Percentiles rank a stretch among this genome's conserved stretches.
phyloP scores from a whole-genome alignment of 2,888 invertebrate species.

The Thereva unica region DNA sequence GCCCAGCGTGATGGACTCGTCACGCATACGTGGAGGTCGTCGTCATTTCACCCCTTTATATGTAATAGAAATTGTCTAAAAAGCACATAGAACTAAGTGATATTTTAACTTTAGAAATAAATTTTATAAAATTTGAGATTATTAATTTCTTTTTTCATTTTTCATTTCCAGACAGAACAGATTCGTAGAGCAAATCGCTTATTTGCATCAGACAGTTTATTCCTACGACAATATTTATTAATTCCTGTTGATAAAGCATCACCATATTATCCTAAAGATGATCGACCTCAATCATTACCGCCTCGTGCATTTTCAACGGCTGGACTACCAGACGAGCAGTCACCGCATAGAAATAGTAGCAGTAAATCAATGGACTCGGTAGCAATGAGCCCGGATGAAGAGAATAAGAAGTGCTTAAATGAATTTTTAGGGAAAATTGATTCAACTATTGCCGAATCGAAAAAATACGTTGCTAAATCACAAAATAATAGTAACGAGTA shows the following conservation, averaged over 20 bases:
- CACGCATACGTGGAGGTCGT: too few species aligned
- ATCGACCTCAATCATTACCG: constrained; percentile 59
- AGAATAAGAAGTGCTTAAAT: constrained; percentile 74
- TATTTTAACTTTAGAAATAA: too few species aligned
- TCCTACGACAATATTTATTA: constrained; percentile 83
- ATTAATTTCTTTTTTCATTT: background rate
- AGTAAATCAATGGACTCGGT: constrained; percentile 61
- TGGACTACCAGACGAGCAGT: constrained; percentile 34
- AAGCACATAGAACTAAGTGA: too few species aligned
- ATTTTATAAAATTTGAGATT: background rate
- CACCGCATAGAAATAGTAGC: constrained; percentile 51
- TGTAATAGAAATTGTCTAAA: too few species aligned
- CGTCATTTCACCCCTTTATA: too few species aligned
- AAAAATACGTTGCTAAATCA: constrained; percentile 79
- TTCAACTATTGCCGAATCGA: constrained; percentile 80
- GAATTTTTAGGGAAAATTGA: constrained; percentile 84
- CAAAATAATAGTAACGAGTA: constrained; percentile 81
- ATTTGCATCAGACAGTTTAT: constrained; percentile 92
- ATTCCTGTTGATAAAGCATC: constrained; percentile 78
- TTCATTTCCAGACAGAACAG: constrained; percentile 82
- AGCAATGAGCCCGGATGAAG: constrained; percentile 68
- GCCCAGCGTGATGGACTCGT: too few species aligned
- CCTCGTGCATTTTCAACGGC: constrained; percentile 26
- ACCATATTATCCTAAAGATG: constrained; percentile 64
- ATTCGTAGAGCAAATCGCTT: constrained; percentile 88